A percentile compares a stretch with the other conserved stretches of the same genome.
phyloP scores from a whole-genome alignment of 1,140 invertebrate genomes.

The Apis florea region DNA sequence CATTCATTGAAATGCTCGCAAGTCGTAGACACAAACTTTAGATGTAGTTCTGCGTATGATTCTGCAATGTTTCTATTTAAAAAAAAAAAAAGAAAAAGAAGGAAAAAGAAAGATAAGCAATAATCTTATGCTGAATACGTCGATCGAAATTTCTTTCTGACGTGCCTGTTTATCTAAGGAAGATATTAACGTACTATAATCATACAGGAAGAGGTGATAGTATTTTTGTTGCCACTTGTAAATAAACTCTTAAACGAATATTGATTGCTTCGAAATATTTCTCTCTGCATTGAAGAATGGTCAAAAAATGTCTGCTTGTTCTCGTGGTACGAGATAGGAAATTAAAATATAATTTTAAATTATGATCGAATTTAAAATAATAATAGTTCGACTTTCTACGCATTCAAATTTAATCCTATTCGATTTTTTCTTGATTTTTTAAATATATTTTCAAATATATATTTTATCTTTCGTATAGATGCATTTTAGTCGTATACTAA shows the following conservation, averaged over 20 bases:
- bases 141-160: conserved; percentile 45
- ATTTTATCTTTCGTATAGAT: background rate
- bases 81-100: background rate
- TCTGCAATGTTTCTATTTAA: conserved; percentile 37
- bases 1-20: conserved; percentile 25
- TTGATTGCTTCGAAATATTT: conserved; percentile 22
- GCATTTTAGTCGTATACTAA: background rate
- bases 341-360: conserved; percentile 1
- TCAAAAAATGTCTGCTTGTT: conserved; percentile 11
- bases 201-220: conserved; percentile 51
- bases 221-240: conserved; percentile 56
- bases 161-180: conserved; percentile 49
- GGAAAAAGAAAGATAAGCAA: conserved; percentile 16
- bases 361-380: background rate
- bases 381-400: background rate
- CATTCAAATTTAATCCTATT: background rate
- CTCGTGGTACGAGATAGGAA: conserved; percentile 4
- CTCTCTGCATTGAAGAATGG: background rate
- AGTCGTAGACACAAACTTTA: conserved; percentile 40
- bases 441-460: background rate
- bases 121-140: conserved; percentile 43
- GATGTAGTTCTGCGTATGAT: conserved; percentile 40
- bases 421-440: background rate
- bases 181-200: conserved; percentile 52
- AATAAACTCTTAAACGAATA: conserved; percentile 50